Base-by-base conservation (phyloP, 2,888 invertebrate species). In the Rhagonycha fulva region DNA sequence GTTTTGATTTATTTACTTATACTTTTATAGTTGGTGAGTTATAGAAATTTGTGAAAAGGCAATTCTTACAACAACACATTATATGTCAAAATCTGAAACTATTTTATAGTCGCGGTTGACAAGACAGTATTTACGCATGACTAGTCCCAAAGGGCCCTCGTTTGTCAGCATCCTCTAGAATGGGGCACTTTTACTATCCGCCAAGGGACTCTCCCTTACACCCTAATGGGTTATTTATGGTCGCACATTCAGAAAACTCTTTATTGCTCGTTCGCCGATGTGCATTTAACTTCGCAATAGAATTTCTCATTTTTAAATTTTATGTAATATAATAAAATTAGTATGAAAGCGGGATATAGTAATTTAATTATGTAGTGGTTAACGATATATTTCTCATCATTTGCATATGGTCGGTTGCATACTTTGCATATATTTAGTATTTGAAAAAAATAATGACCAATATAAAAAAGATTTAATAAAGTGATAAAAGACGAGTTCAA, bases 191-290 rank as follows among this genome's bases (percentile, higher is more conserved):
- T 68, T 74, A 74, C 75, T 72, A 78, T 71, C 74, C 74, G 75
- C 67, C 69, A 76, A 76, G 74, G 71, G 73, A 80, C 79, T 75
- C 80, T 81, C 81, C 83, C 81, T 82, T 72, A 61, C 72, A 67
- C 84, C 82, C 84, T 86, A 86, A 86, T 86, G 86, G 84, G 84
- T 85, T 86, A 86, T 86, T 86, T 86, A 86, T 86, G 85, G 84
- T 84, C 81, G 81, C 82, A 82, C 84, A 82, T 82, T 83, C 82
- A 81, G 71, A 82, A 77, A 80, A 79, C 81, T 81, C 82, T 84
- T 84, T 83, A 84, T 84, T 84, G 81, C 83, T 80, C 79, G 78
- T 80, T 80, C 78, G 79, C 62, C 78, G 79, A 81, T 81, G 80
- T 80, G 80, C 81, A 81, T 81, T 82, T 82, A 81, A 79, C 74